Conservation (phyloP, 2,113 vertebrate species). For the Willisornis vidua region DNA sequence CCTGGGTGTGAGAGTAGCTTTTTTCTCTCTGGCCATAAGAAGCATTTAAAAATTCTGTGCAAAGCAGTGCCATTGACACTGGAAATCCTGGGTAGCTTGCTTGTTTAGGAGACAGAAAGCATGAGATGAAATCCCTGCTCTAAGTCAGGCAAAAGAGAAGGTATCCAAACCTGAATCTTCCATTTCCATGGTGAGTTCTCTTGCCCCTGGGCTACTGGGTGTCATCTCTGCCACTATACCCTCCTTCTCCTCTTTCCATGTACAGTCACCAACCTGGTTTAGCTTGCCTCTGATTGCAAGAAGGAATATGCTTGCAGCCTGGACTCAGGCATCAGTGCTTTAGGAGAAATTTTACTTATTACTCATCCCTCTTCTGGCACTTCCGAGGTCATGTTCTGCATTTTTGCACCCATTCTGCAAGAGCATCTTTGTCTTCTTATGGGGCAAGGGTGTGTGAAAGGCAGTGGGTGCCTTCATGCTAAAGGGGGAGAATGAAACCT, state of each 20-base stretch:
- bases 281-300: neutral
- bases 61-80: neutral
- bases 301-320: neutral
- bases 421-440: neutral
- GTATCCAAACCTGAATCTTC: neutral
- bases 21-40: neutral
- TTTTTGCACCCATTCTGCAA: neutral
- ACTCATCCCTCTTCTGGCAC: neutral
- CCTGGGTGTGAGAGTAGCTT: neutral
- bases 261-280: slow-evolving; percentile 10
- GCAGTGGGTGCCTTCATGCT: neutral
- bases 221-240: neutral
- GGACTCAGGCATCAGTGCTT: neutral
- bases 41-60: neutral
- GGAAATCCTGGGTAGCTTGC: neutral
- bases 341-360: neutral
- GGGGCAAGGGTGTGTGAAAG: neutral
- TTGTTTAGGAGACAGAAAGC: neutral
- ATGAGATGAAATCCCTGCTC: neutral
- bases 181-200: neutral
- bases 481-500: neutral
- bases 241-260: neutral
- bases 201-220: neutral
- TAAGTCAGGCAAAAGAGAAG: neutral
- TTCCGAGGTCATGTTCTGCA: neutral